phyloP scores from a whole-genome alignment of 2,888 invertebrate species.

The Lithophane leautieri region DNA sequence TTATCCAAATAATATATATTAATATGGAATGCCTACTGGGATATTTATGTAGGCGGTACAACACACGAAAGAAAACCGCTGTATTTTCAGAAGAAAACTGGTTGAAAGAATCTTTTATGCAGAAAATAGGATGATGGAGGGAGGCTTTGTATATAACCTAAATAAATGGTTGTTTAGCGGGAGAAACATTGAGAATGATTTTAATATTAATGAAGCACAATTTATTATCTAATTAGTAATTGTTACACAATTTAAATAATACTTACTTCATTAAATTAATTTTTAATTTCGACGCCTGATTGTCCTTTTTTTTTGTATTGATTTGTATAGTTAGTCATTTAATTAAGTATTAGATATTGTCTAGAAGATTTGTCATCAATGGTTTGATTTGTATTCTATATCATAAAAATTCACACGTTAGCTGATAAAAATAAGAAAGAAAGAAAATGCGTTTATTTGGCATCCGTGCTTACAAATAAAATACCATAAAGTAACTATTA shows the following conservation, averaged over 20 bases:
- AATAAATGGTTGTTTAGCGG: constrained; percentile 31
- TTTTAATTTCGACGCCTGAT: too few species aligned
- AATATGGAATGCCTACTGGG: constrained; percentile 27
- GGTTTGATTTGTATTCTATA: too few species aligned
- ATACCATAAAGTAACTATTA: not conserved
- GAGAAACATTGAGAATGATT: constrained; percentile 7
- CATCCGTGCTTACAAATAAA: not conserved
- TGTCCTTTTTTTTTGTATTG: too few species aligned
- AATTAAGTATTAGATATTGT: too few species aligned
- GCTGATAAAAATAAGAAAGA: too few species aligned
- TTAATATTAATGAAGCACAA: constrained; percentile 19
- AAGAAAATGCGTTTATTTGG: too few species aligned
- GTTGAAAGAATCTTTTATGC: constrained; percentile 43
- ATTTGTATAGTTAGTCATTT: too few species aligned
- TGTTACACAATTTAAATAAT: not conserved
- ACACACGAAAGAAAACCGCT: constrained; percentile 25
- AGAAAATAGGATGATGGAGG: constrained; percentile 39
- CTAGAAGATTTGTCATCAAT: too few species aligned
- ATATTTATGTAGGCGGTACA: constrained; percentile 35
- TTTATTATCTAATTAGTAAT: not conserved
- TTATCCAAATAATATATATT: constrained; percentile 49
- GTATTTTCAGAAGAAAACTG: constrained; percentile 47
- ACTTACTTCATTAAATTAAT: too few species aligned
- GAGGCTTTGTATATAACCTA: constrained; percentile 18
- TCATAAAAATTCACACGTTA: too few species aligned